A percentile compares a stretch with the other conserved stretches of the same genome.
Evolutionary conservation across 2,113 vertebrate species (phyloP).

Genomic region (Indri indri): DNA sequence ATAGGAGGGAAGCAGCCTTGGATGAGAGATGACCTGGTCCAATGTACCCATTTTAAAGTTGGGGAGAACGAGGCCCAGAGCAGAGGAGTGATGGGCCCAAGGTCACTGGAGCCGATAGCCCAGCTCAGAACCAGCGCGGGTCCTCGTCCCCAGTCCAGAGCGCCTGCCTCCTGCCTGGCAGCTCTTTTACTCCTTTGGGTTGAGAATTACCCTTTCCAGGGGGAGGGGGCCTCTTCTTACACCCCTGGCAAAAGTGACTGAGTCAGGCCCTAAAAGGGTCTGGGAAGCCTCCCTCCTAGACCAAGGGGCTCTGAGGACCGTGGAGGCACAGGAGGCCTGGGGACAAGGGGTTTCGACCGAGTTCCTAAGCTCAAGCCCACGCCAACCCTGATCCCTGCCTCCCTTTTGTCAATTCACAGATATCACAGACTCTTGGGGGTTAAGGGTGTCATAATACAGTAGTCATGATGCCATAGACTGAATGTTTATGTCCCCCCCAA

Average conservation of each 20-base stretch:
- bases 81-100: rapidly evolving
- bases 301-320: not conserved
- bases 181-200: not conserved
- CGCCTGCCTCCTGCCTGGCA: rapidly evolving
- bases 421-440: not conserved
- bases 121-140: rapidly evolving
- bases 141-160: not conserved
- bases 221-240: not conserved
- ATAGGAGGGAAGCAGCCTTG: not conserved
- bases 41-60: rapidly evolving
- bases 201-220: not conserved
- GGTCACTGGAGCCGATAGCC: rapidly evolving
- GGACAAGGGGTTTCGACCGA: too few species aligned
- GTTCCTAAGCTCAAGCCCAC: not conserved
- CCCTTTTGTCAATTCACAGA: rapidly evolving
- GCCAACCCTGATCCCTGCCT: too few species aligned
- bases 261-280: not conserved
- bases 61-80: not conserved
- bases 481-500: not conserved
- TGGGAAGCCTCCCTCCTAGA: not conserved
- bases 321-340: rapidly evolving
- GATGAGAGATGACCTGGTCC: rapidly evolving
- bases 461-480: not conserved
- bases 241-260: not conserved
- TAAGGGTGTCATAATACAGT: rapidly evolving